Percentiles rank a stretch among this genome's conserved stretches.
Evolutionary conservation across 2,797 vertebrate genomes (phyloP).

Genomic region (Natrix natrix): DNA sequence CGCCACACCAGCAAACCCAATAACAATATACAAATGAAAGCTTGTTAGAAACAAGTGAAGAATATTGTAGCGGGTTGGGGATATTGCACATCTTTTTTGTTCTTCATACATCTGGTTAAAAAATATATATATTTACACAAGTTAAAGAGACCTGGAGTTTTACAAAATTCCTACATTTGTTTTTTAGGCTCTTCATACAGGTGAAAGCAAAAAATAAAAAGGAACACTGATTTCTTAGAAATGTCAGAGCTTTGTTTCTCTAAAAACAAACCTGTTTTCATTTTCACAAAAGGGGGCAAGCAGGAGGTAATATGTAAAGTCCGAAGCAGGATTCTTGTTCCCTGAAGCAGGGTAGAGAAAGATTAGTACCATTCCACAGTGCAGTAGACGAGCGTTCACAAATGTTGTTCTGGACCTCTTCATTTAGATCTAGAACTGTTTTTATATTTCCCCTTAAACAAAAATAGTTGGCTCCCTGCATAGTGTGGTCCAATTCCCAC

Average conservation of each 20-base stretch:
- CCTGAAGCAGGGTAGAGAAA: constrained; percentile 8
- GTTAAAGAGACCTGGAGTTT: constrained; percentile 67
- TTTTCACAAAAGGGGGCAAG: constrained; percentile 36
- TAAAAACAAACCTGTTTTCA: constrained; percentile 30
- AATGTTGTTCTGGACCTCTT: background rate
- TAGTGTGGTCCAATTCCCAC: background rate
- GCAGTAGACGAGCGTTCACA: constrained; percentile 21
- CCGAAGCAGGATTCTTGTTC: constrained; percentile 20
- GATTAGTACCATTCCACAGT: constrained; percentile 26
- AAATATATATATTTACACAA: constrained; percentile 70
- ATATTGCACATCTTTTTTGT: constrained; percentile 74
- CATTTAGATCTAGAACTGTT: constrained; percentile 7
- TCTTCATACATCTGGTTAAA: constrained; percentile 72
- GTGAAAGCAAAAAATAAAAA: constrained; percentile 45
- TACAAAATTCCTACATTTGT: constrained; percentile 67
- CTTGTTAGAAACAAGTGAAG: constrained; percentile 36
- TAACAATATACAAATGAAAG: constrained; percentile 63
- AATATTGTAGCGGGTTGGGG: constrained; percentile 19
- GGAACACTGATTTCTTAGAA: constrained; percentile 55
- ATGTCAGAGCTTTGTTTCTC: constrained; percentile 37
- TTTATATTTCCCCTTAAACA: constrained; percentile 15
- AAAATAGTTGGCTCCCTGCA: background rate
- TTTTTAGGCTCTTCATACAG: constrained; percentile 47
- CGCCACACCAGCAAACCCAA: constrained; percentile 58
- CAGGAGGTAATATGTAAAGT: constrained; percentile 49